Conservation (phyloP, 30 jellyfish, hydroid and myxozoan genomes). For the Chironex yamaguchii region DNA sequence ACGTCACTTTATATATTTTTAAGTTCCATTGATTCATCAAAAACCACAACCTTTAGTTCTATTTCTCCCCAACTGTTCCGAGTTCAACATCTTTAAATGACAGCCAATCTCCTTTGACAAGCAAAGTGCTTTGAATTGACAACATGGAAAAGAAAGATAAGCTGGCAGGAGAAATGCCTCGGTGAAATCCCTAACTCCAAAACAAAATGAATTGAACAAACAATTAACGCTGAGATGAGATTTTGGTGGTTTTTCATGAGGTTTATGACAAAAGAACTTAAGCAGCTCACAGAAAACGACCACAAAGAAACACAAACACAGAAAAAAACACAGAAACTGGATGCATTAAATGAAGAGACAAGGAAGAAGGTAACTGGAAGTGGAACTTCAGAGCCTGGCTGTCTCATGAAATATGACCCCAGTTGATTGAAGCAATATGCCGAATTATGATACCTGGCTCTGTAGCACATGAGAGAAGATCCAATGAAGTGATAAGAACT, state of each 20-base stretch:
- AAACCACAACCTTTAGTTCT: too few relatives aligned
- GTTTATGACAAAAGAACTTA: slow-evolving; percentile 10
- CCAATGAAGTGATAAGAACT: slow-evolving; percentile 68
- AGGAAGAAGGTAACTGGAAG: slow-evolving; percentile 36
- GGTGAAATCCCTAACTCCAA: slow-evolving; percentile 2
- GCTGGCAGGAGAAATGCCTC: slow-evolving; percentile 24
- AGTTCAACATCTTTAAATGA: too few relatives aligned
- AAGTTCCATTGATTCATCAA: too few relatives aligned
- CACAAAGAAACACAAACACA: slow-evolving; percentile 6
- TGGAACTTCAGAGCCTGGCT: slow-evolving; percentile 45
- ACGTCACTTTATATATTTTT: too few relatives aligned
- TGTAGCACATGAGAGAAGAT: slow-evolving; percentile 61
- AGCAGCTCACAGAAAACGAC: slow-evolving; percentile 27
- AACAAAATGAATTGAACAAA: slow-evolving; percentile 32
- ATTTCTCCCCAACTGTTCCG: too few relatives aligned
- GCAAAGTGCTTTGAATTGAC: too few relatives aligned
- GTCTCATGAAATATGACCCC: slow-evolving; percentile 52
- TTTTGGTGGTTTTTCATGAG: slow-evolving; percentile 33
- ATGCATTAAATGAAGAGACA: slow-evolving; percentile 16
- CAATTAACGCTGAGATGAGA: slow-evolving; percentile 5
- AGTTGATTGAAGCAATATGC: slow-evolving; percentile 64
- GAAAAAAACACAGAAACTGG: slow-evolving; percentile 10
- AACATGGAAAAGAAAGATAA: slow-evolving; percentile 7
- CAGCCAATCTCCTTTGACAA: too few relatives aligned
- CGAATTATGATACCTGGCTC: slow-evolving; percentile 67